Evolutionary conservation across 2,888 invertebrate species (phyloP), one percentile per base, ranked within the genome.

Genomic region (Acleris holmiana): DNA sequence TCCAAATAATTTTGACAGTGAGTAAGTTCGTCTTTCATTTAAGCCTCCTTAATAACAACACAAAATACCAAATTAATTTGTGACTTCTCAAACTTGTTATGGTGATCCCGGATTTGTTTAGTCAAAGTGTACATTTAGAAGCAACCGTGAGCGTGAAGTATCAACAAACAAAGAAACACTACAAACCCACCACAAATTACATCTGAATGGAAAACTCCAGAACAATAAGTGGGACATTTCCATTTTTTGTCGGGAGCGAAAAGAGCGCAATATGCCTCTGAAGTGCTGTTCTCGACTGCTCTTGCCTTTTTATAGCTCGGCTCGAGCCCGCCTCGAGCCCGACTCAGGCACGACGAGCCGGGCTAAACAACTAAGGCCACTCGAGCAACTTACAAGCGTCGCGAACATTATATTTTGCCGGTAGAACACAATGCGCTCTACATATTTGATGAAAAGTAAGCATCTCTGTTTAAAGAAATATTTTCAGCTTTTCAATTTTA

Each of bases 321-420:
- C 71, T 76, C 71, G 71, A 78, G 71, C 73, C 61, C 67, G 53
- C 13, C 66, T 72, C 69, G 68, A 69, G 70, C 57, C 29, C 65
- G 68, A 70, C 73, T 71, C 68, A 67, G 59, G 67, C 64, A 57
- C 60, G 76, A 76, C 76, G 77, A 73, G 77, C 80, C 76, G 60
- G 54, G 67, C 86, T 85, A 85, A 85, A 81, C 85, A 84, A 85
- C 84, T 83, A 82, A 79, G 80, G 75, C 79, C 77, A 72, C 84
- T 85, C 69, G 70, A 79, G 67, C 74, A 78, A 82, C 82, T 83
- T 81, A 79, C 76, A 76, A 80, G 74, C 73, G 71, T 61, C 57
- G 68, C 23, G 60, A 65, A 55, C 65, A 65, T 74, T 68, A 70
- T 70, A 73, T 59, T 49, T 51, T 51, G 59, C 59, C 58, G 46